phyloP scores from a whole-genome alignment of 2,797 vertebrate genomes.

The Acropternis orthonyx region DNA sequence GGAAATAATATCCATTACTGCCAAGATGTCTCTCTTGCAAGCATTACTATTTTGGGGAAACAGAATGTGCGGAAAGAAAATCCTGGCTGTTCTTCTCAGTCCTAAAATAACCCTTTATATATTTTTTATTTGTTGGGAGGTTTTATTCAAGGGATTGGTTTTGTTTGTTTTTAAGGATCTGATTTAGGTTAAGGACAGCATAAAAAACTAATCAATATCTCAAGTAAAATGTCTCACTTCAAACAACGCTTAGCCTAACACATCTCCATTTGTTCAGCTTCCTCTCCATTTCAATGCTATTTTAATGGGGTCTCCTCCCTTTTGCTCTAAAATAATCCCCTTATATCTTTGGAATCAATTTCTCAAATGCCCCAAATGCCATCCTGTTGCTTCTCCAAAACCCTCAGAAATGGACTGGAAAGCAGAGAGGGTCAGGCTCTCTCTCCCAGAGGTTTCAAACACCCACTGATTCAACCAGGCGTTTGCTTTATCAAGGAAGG shows the following conservation, averaged over 20 bases:
- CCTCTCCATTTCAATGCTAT: conserved; percentile 55
- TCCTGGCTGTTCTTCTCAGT: conserved; percentile 9
- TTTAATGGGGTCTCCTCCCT: conserved; percentile 52
- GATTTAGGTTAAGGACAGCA: conserved; percentile 37
- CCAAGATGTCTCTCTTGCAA: conserved; percentile 21
- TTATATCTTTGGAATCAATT: conserved; percentile 67
- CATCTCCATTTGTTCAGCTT: conserved; percentile 41
- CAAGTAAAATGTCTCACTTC: conserved; percentile 50
- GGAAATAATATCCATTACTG: conserved; percentile 44
- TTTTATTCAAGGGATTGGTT: neutral
- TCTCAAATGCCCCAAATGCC: conserved; percentile 1
- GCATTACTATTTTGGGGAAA: conserved; percentile 13
- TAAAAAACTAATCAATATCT: conserved; percentile 50
- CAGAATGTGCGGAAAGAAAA: neutral
- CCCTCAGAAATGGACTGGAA: conserved; percentile 23
- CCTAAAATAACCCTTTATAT: conserved; percentile 27
- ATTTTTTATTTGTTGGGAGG: neutral
- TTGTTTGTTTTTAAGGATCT: conserved; percentile 24
- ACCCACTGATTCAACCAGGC: neutral
- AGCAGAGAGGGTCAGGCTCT: neutral
- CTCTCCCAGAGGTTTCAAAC: neutral
- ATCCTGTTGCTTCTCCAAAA: conserved; percentile 30
- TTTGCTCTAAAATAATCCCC: conserved; percentile 57
- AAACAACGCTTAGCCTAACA: conserved; percentile 18
- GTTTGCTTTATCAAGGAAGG: neutral